Base-by-base conservation (phyloP, 1,140 invertebrate genomes). In the Proctacanthus coquilletti region DNA sequence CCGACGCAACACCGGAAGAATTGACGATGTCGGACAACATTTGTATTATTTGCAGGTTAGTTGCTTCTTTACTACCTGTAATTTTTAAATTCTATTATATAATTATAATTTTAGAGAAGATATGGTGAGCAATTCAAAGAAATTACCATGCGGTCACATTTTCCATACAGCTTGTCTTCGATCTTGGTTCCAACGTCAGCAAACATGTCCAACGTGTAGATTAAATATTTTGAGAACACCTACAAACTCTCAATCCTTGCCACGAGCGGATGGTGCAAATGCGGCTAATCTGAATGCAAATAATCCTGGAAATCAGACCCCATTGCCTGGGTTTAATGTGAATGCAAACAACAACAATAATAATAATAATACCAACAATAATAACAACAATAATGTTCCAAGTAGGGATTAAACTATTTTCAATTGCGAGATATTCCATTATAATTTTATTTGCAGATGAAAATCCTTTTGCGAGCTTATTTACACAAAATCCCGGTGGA, bases 131-230 rank as follows among this genome's bases (percentile, higher is more conserved):
- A 84, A 83, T 27, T 85, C 87, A 2, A 99, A 99, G 66, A 98
- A 97, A 59, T 66, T 99, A 39, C 95, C 96, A 0, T 99, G 96
- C 66, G 94, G 95, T 64, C 96, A 99, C 60, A 98, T 99, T 51
- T 99, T 99, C 68, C 96, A 99, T 62, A 87, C 92, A 17, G 83
- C 84, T 20, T 99, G 96, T 63, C 68, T 99, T n/a, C 75, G 95
- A 6, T 92, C 92, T 4, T 99, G 95, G 95, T 99, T 99, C 64
- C 96, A 98, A 67, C 73, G 95, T 9, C 96, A 99, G 62, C 96
- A 99, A 66, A 99, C 95, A 1, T 99, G 96, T 64, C 96, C 96
- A 4, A 99, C 95, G 1, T 99, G 96, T 64, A 74, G 96, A 14
- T 73, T 97, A 32, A 96, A 98, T 65, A 92, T 98, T 50, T 64